Evolutionary conservation across 2,797 vertebrate genomes (phyloP), one percentile per base, ranked within the genome.

Genomic region (Vespertilio murinus): DNA sequence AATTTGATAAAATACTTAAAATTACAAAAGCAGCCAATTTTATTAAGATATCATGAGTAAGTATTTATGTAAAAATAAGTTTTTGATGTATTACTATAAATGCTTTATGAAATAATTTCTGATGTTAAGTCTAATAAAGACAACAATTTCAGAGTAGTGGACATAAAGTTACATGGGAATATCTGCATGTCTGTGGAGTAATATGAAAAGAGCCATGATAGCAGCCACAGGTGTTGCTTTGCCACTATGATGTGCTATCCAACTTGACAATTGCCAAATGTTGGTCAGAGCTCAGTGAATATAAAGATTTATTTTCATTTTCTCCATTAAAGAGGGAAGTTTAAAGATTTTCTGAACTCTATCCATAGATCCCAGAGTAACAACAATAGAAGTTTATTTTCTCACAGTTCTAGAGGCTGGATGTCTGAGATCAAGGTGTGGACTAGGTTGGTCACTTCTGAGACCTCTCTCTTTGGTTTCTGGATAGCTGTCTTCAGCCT

Each of bases 251-350:
- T 40, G 18, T 30, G 33, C 33, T 61, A 30, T 8, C 11, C 8
- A 49, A 8, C 17, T 65, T 20, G 14, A 22, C 20, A 38, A 35
- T 38, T 30, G 22, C 18, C 54, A 40, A 56, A 56, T 30, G 54
- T 80, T 20, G 35, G 30, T 73, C n/a, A 67, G 33, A 91, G 14
- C 6, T 54, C 61, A 30, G 22, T 81, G 74, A 69, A 69, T 52
- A 70, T 67, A 73, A 92, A 78, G 35, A n/a, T 20, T 10, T 38
- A 38, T 9, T 80, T 93, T 69, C 35, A 87, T 56, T 82, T 88
- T 90, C 33, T 33, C 18, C 56, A 42, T 40, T 73, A 73, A 71
- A 59, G 56, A 11, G 23, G 23, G 23, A 56, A 77, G 54, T 77
- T 74, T 56, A 67, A 3, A 86, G 77, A 87, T 9, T 22, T 91